Base-by-base conservation (phyloP, 1,140 invertebrate species). In the Drosophila nigromelanica region DNA sequence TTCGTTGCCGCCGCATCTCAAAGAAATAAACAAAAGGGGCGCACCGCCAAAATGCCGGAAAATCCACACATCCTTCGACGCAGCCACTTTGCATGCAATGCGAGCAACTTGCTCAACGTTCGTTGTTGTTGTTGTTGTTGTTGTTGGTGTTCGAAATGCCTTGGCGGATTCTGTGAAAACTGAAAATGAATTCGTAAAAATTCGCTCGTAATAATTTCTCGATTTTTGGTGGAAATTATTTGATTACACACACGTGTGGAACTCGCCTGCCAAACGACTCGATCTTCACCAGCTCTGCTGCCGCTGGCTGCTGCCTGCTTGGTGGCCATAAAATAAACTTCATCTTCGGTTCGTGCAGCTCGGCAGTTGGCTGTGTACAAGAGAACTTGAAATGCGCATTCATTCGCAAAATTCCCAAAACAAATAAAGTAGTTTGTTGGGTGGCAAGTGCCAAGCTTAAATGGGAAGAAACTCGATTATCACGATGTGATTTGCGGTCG, bases 241-340 rank as follows among this genome's bases (percentile, higher is more conserved):
- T 89, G 83, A 89, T 89, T 89, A 80, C 83, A 89, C 85, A 89
- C 85, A 83, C 83, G 83, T 89, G 85, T 89, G 76, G 64, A 83
- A 74, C 80, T 35, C 7, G 30, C 40, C 45, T 18, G 21, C 50
- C 42, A 67, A 39, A 47, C 15, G 51, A 63, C 69, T 54, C 37
- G 63, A 66, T 59, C 54, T 59, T 54, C 24, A 7, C 15, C 24
- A 40, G 56, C 42, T 15, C 61, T 40, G 2, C 58, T 73, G 58
- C 43, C 61, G 37, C 42, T 73, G 64, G 61, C 43, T 66, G 37
- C 37, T 73, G 64, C 56, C 59, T 60, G 70, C 35, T 39, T 15
- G 54, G 10, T 52, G 69, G 69, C 67, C 66, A 80, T 89, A 89
- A 89, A 89, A 83, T 83, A 89, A 89, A 89, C 79, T 87, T 83